These are phyloP conservation scores for Fregata magnificens DNA, from an alignment of 2,113 vertebrate species.

Conservation along the genomic window DNA sequence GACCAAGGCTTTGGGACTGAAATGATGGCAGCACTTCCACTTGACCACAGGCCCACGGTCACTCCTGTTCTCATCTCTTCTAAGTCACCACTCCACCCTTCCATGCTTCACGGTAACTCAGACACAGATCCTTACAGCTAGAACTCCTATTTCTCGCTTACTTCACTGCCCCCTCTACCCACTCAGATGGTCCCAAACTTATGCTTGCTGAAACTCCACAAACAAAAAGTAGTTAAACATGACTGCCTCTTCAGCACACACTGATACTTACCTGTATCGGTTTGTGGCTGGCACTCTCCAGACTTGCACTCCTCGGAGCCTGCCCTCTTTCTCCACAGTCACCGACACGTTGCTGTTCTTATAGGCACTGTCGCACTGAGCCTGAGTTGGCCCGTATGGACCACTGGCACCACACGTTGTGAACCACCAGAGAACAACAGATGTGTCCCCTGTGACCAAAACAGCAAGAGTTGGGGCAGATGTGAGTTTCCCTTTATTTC, in stretches of 20 bases:
- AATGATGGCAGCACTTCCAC: neutral
- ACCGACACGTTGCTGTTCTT: constrained; percentile 80
- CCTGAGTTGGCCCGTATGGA: constrained; percentile 82
- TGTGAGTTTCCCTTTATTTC: neutral
- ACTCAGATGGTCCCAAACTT: neutral
- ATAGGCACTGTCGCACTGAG: constrained; percentile 85
- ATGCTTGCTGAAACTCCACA: neutral
- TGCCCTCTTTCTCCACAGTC: constrained; percentile 77
- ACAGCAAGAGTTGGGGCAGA: neutral
- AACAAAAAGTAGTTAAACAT: neutral
- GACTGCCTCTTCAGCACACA: neutral
- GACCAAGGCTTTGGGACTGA: neutral
- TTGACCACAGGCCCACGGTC: neutral
- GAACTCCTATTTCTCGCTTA: neutral
- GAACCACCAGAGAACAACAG: constrained; percentile 77
- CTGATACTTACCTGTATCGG: constrained; percentile 78
- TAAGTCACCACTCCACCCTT: neutral
- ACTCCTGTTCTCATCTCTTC: neutral
- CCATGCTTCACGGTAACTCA: neutral
- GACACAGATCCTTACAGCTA: neutral
- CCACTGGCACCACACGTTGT: constrained; percentile 86
- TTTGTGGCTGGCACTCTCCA: constrained; percentile 84
- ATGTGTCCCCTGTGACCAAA: neutral
- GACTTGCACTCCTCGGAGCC: constrained; percentile 81
- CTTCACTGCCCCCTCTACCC: neutral